A percentile compares a stretch with the other conserved stretches of the same genome.
Evolutionary conservation across 1,140 invertebrate genomes (phyloP).

Genomic region (Metaphire vulgaris): DNA sequence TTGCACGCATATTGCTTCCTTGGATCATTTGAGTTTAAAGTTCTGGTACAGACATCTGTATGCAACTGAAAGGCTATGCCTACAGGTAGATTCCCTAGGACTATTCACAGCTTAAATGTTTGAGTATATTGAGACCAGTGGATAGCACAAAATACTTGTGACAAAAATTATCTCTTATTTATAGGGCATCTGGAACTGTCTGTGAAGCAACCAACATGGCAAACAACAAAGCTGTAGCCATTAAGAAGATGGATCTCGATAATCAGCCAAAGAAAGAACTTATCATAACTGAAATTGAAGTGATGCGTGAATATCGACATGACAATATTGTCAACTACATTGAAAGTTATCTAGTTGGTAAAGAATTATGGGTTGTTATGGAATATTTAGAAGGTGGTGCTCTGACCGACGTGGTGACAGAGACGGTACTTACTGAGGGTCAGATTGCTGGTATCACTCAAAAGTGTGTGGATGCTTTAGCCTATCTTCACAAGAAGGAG

Average conservation of each 20-base stretch:
- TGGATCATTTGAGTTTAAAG: too few relatives aligned
- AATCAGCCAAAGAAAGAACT: constrained; percentile 57
- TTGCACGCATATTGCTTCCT: too few relatives aligned
- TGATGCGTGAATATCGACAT: constrained; percentile 50
- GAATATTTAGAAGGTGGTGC: constrained; percentile 57
- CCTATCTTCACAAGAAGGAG: constrained; percentile 6
- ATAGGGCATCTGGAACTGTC: constrained; percentile 54
- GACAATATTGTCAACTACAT: constrained; percentile 56
- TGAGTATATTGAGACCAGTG: too few relatives aligned
- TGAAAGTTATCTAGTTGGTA: constrained; percentile 72
- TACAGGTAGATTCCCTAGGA: too few relatives aligned
- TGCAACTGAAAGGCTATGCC: too few relatives aligned
- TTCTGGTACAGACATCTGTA: too few relatives aligned
- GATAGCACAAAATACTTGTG: too few relatives aligned
- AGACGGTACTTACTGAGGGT: constrained; percentile 61
- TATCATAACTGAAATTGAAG: constrained; percentile 56
- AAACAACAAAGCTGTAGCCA: constrained; percentile 50
- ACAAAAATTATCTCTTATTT: too few relatives aligned
- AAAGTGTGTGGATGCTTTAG: constrained; percentile 56
- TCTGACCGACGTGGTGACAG: constrained; percentile 56
- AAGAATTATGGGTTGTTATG: constrained; percentile 58
- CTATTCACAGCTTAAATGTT: too few relatives aligned
- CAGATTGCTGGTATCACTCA: constrained; percentile 94
- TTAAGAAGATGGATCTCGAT: constrained; percentile 55
- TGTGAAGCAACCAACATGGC: constrained; percentile 45